Percentiles rank a stretch among this genome's conserved stretches.
These are phyloP conservation scores for Desmodus rotundus DNA, from an alignment of 2,113 vertebrate genomes.

Conservation along the genomic window DNA sequence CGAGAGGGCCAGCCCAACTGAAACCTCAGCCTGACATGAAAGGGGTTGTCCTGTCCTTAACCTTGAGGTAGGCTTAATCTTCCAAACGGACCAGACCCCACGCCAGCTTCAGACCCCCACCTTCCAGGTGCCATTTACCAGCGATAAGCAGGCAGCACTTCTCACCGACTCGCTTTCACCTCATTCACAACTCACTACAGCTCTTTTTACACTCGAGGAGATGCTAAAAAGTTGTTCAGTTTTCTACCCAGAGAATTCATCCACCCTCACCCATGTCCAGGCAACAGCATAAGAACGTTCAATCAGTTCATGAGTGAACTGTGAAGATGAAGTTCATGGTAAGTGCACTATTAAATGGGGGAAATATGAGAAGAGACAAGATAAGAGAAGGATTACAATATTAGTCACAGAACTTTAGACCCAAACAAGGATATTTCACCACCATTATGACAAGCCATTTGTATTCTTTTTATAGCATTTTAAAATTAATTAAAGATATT, in stretches of 20 bases:
- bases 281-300: fast-evolving
- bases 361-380: not conserved
- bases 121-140: fast-evolving
- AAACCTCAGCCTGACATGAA: not conserved
- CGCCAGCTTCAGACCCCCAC: not conserved
- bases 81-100: not conserved
- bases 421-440: not conserved
- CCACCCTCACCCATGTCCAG: not conserved
- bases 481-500: not conserved
- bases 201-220: not conserved
- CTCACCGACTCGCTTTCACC: fast-evolving
- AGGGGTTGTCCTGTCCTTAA: not conserved
- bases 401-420: not conserved
- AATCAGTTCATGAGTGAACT: not conserved
- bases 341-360: not conserved
- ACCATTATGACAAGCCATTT: not conserved
- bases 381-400: not conserved
- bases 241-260: not conserved
- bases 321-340: not conserved
- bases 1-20: not conserved
- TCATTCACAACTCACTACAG: fast-evolving
- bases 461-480: not conserved
- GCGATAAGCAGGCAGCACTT: no score
- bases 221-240: not conserved
- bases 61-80: not conserved